Evolutionary conservation across 1,140 invertebrate genomes (phyloP).

Genomic region (Saxidomus purpurata): DNA sequence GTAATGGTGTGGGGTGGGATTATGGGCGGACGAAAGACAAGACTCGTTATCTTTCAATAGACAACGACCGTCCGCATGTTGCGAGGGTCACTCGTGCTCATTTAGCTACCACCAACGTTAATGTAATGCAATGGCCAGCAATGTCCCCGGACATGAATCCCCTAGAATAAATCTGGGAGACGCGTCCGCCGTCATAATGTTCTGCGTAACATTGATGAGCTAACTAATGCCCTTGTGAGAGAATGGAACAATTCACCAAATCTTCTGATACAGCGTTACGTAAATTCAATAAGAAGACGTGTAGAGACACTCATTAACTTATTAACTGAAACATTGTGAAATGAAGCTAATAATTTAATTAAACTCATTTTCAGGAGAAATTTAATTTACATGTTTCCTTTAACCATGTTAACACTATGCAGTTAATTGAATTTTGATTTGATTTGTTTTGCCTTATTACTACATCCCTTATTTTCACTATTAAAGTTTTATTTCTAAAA

Average conservation of each 20-base stretch:
- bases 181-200: slow-evolving; percentile 1
- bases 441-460: too few species aligned
- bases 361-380: too few species aligned
- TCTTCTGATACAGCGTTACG: slow-evolving; percentile 9
- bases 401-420: too few species aligned
- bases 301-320: slow-evolving; percentile 15
- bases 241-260: slow-evolving; percentile 21
- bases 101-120: neutral
- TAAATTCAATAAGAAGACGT: slow-evolving; percentile 15
- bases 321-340: too few species aligned
- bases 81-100: neutral
- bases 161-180: neutral
- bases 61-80: slow-evolving; percentile 2
- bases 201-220: neutral
- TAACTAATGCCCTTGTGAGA: neutral
- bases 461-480: too few species aligned
- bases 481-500: too few species aligned
- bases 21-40: neutral
- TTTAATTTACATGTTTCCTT: too few species aligned
- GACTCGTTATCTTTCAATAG: slow-evolving; percentile 10
- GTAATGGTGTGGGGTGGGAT: slow-evolving; percentile 24
- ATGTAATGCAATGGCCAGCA: neutral
- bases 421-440: too few species aligned
- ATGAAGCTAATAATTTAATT: too few species aligned
- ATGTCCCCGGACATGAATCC: slow-evolving; percentile 20